A percentile compares a stretch with the other conserved stretches of the same genome.
These are phyloP conservation scores for Semaprochilodus insignis DNA, from an alignment of 2,797 vertebrate genomes.

Conservation along the genomic window DNA sequence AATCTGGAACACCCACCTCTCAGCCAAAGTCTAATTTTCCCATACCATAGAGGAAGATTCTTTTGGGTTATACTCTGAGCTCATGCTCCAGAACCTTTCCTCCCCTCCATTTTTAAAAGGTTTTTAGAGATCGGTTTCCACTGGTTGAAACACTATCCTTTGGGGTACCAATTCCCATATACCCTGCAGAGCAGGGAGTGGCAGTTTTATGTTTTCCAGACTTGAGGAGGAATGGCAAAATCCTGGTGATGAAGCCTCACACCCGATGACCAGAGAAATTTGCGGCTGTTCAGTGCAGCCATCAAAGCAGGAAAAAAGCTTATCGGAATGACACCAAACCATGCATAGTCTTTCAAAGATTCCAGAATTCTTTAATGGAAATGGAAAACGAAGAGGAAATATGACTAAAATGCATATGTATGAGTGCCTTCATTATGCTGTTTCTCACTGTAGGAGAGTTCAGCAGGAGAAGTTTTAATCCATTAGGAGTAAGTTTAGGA, in stretches of 20 bases:
- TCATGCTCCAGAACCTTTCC: conserved; percentile 41
- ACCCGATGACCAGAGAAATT: background rate
- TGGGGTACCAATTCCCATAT: conserved; percentile 64
- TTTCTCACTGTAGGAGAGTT: no score
- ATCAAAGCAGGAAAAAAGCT: background rate
- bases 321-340: background rate
- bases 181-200: conserved; percentile 33
- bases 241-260: conserved; percentile 2
- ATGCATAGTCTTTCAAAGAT: background rate
- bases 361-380: no score
- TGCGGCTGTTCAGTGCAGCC: background rate
- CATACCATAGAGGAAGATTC: conserved; percentile 27
- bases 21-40: conserved; percentile 37
- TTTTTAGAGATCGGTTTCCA: conserved; percentile 55
- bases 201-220: conserved; percentile 54
- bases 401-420: no score
- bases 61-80: conserved; percentile 33
- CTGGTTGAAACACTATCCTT: conserved; percentile 42
- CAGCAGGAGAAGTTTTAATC: no score
- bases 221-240: conserved; percentile 8
- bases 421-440: no score
- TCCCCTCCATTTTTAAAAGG: conserved; percentile 59
- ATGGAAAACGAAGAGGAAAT: no score
- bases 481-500: no score
- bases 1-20: conserved; percentile 37